Evolutionary conservation across 2,888 invertebrate species (phyloP).

Genomic region (Temnothorax unifasciatus): DNA sequence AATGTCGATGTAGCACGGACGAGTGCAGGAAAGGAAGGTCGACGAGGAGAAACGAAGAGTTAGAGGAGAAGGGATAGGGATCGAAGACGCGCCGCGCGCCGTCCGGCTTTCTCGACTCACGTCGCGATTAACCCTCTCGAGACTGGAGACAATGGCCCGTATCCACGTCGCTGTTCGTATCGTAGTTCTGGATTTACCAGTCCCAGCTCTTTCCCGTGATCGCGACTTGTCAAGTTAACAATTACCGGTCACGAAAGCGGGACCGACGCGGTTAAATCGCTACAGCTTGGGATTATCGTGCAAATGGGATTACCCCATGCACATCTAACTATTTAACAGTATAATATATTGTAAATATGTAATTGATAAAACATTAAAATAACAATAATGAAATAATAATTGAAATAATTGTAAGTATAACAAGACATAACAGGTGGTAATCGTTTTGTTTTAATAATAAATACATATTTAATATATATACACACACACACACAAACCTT

Average conservation of each 20-base stretch:
- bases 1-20: constrained; percentile 67
- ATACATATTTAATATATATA: neutral
- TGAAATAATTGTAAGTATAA: neutral
- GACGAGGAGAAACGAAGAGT: constrained; percentile 18
- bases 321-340: neutral
- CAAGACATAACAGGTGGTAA: neutral
- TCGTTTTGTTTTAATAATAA: neutral
- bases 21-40: constrained; percentile 39
- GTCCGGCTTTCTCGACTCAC: constrained; percentile 52
- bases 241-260: constrained; percentile 1
- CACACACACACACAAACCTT: neutral
- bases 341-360: neutral
- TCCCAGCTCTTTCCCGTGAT: constrained; percentile 58
- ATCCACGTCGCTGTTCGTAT: constrained; percentile 6
- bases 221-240: constrained; percentile 13
- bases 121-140: constrained; percentile 47
- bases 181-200: constrained; percentile 18
- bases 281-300: neutral
- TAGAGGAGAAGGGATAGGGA: constrained; percentile 30
- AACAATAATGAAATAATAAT: constrained; percentile 1
- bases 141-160: constrained; percentile 45
- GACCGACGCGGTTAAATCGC: neutral
- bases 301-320: no score
- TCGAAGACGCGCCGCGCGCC: constrained; percentile 36
- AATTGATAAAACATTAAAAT: constrained; percentile 3